Conservation (phyloP, 2,888 invertebrate species). For the Syrphus vitripennis region DNA sequence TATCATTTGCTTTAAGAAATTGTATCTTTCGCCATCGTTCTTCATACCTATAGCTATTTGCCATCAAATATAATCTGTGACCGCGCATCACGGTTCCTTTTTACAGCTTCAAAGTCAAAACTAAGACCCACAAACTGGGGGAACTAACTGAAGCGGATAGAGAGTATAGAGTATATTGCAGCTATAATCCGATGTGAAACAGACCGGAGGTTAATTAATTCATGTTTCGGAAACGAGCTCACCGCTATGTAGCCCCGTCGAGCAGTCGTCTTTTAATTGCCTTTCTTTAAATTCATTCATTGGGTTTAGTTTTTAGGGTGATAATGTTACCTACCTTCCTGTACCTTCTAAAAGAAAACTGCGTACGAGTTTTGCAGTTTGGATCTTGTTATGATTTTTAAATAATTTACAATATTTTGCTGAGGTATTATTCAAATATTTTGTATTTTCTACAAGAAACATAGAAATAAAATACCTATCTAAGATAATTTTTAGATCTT, state of each 20-base stretch:
- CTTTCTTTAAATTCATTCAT: conserved; percentile 39
- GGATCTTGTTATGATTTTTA: background rate
- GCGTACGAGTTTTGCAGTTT: background rate
- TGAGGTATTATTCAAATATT: background rate
- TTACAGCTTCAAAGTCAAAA: background rate
- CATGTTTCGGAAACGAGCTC: conserved; percentile 36
- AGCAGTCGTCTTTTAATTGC: conserved; percentile 50
- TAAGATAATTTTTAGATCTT: background rate
- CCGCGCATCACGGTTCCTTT: conserved; percentile 33
- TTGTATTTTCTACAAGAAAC: conserved; percentile 29
- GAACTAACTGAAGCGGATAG: conserved; percentile 44
- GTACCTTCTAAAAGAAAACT: background rate
- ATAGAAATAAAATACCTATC: background rate
- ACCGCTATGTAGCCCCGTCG: background rate
- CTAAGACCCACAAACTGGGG: conserved; percentile 20
- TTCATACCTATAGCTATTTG: too few species aligned
- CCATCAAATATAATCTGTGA: conserved; percentile 36
- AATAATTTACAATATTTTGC: conserved; percentile 17
- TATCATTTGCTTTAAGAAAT: conserved; percentile 15
- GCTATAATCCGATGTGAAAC: conserved; percentile 54
- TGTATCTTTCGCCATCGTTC: background rate
- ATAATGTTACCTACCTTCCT: background rate
- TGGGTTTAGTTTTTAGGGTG: conserved; percentile 17
- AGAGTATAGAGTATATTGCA: conserved; percentile 3
- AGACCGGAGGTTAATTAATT: conserved; percentile 64